Conservation (phyloP, 2,113 vertebrate genomes). For the Coreoperca whiteheadi region DNA sequence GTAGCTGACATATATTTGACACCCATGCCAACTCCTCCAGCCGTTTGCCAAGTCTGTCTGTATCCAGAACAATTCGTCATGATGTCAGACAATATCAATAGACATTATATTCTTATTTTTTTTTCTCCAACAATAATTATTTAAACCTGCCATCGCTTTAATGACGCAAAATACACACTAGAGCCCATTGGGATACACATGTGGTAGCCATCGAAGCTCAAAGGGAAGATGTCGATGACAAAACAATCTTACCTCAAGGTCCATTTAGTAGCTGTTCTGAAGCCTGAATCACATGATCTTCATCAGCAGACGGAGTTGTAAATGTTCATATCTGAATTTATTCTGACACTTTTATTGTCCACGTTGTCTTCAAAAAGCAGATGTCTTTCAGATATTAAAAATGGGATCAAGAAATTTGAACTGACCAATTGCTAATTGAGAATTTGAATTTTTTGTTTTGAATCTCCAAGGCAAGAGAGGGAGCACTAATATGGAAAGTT, state of each 20-base stretch:
- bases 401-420: neutral
- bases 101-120: slow-evolving; percentile 38
- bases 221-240: neutral
- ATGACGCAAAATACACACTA: neutral
- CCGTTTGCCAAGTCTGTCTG: slow-evolving; percentile 28
- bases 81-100: slow-evolving; percentile 28
- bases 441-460: too few species aligned
- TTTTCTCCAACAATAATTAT: slow-evolving; percentile 10
- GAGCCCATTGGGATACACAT: neutral
- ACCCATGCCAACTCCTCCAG: slow-evolving; percentile 33
- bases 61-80: slow-evolving; percentile 41
- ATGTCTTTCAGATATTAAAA: neutral
- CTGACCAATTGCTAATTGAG: neutral
- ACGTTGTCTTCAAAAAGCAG: neutral
- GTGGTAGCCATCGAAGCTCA: slow-evolving; percentile 8
- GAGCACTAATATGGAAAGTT: neutral
- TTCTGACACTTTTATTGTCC: neutral
- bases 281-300: neutral
- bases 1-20: slow-evolving; percentile 57
- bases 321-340: neutral
- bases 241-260: neutral
- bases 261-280: neutral
- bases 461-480: neutral
- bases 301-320: neutral
- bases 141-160: neutral